Evolutionary conservation across 2,888 invertebrate species (phyloP), one percentile per base, ranked within the genome.

Genomic region (Cheilosia pagana): DNA sequence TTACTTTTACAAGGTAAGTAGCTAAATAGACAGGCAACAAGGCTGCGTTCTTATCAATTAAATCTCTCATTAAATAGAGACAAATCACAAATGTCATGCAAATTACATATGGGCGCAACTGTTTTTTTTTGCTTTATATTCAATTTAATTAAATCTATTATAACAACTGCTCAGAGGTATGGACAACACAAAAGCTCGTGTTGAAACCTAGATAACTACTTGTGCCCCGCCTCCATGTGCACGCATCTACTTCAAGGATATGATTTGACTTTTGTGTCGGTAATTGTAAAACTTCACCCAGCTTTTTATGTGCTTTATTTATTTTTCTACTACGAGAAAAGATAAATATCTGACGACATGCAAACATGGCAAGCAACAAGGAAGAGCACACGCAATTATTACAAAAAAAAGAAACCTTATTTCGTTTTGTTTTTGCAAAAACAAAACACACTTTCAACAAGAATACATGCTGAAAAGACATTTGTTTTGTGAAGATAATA

Each of bases 321-420:
- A 72, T 67, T 82, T 81, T 82, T 82, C 77, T 67, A 53, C 78
- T 57, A 72, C 65, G 59, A 72, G 41, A 74, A 74, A 78, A 83
- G 83, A 83, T 83, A 83, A 74, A 83, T 78, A 83, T 83, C 83
- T 78, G 83, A 83, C 74, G 72, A 83, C 83, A 83, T 83, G 72
- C 83, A 78, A 83, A 68, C 83, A 83, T 78, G 83, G 50, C 53
- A 78, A 78, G 82, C 72, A 78, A 76, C 65, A 72, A 77, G 78
- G 78, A 79, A 71, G 78, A 79, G 65, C 72, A 59, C 83, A 83
- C 83, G 83, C 83, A 78, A 65, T 83, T 78, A 78, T 67, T 79
- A 71, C 50, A 79, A 62, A 71, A 70, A 70, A 71, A n/a, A n/a
- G 6, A 21, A 23, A 50, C 4, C 14, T 31, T 35, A n/a, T 59